phyloP scores from a whole-genome alignment of 2,888 invertebrate genomes.

The Hanleya hanleyi region DNA sequence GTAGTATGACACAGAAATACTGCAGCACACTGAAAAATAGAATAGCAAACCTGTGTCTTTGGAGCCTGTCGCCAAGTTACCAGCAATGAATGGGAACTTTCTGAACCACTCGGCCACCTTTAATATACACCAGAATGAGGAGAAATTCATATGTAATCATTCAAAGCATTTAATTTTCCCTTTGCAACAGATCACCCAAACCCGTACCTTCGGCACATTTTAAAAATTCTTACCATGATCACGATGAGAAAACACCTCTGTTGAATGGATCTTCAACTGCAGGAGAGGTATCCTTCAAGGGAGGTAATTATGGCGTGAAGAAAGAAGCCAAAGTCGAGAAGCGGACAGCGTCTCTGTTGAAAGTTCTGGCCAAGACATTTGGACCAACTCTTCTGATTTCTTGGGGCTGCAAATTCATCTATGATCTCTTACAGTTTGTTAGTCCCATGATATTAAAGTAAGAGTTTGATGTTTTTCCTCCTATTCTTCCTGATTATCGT shows the following conservation, averaged over 20 bases:
- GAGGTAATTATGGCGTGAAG: conserved; percentile 16
- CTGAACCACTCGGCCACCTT: no score
- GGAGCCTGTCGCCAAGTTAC: no score
- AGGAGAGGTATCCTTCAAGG: conserved; percentile 26
- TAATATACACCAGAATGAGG: no score
- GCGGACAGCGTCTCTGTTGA: not conserved
- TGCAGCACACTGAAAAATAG: no score
- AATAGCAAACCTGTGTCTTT: no score
- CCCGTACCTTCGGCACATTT: not conserved
- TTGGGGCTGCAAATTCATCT: conserved; percentile 51
- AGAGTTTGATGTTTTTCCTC: no score
- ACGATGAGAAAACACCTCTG: conserved; percentile 36
- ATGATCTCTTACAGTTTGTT: conserved; percentile 56
- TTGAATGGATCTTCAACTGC: conserved; percentile 14
- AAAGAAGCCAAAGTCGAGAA: not conserved
- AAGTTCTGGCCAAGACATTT: not conserved
- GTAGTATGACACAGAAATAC: no score
- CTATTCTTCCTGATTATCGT: no score
- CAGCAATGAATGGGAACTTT: not conserved
- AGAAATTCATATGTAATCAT: no score
- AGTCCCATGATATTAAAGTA: conserved; percentile 53
- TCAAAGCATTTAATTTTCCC: not conserved
- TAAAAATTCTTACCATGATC: not conserved
- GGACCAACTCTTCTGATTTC: conserved; percentile 17
- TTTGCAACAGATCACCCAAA: not conserved